These are phyloP conservation scores for Chymomyza amoena DNA, from an alignment of 2,888 invertebrate genomes.

Conservation along the genomic window DNA sequence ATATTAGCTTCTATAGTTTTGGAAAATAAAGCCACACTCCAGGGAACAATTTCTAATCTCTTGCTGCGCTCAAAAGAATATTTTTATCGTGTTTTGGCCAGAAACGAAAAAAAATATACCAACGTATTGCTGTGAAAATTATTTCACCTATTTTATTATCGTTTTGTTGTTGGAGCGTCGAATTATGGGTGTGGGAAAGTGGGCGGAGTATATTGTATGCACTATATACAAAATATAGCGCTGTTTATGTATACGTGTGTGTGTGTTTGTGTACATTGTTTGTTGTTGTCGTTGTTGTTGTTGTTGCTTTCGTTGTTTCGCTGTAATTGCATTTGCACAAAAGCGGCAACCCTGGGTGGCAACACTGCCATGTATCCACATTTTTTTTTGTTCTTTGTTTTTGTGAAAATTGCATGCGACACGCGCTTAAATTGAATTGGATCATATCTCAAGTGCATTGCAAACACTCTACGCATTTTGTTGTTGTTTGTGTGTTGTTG, in stretches of 20 bases:
- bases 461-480: conserved; percentile 2
- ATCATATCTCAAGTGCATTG: conserved; percentile 15
- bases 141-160: background rate
- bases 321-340: conserved; percentile 67
- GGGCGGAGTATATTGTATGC: conserved; percentile 51
- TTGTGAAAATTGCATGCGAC: conserved; percentile 45
- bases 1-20: too few relatives aligned
- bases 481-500: conserved; percentile 16
- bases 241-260: conserved; percentile 11
- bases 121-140: background rate
- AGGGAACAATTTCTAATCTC: too few relatives aligned
- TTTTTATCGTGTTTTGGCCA: too few relatives aligned
- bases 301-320: conserved; percentile 37
- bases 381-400: background rate
- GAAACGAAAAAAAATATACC: background rate
- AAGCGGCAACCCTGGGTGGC: conserved; percentile 21
- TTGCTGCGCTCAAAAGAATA: too few relatives aligned
- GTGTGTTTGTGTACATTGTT: too few relatives aligned
- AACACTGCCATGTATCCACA: background rate
- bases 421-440: conserved; percentile 40
- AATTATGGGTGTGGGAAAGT: conserved; percentile 71
- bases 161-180: background rate
- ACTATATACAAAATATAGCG: conserved; percentile 43
- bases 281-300: conserved; percentile 2
- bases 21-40: too few relatives aligned